Evolutionary conservation across 2,797 vertebrate species (phyloP), one percentile per base, ranked within the genome.

Genomic region (Acestrorhynchus altus): DNA sequence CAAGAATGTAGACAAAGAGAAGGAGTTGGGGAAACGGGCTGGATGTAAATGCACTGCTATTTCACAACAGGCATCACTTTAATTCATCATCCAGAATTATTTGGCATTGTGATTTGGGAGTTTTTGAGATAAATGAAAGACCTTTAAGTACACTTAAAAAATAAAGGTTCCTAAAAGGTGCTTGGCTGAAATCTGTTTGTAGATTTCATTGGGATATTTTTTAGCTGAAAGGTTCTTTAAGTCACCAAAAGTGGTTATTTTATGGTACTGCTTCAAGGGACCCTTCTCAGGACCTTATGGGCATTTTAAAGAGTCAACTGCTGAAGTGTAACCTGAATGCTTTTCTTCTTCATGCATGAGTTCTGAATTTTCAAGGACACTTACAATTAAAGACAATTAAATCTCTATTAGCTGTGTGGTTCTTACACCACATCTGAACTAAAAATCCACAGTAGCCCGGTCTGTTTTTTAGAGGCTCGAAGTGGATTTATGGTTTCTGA

Each of bases 401-500:
- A 69, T 3, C 35, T 18, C 26, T n/a, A 9, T 68, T 28, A 51
- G 44, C 18, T 42, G 18, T 52, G n/a, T 51, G 49, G 18, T 72
- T 51, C 8, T 31, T 59, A 51, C 46, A 28, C 26, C 4, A 22
- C 1, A 5, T 9, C 54, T 63, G 35, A 71, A 60, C 72, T 40
- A 5, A 61, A n/a, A 72, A 76, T 18, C 18, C 44, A 56, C 12
- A 49, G 79, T 79, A 65, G 15, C 11, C 9, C 12, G 22, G 49
- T 81, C 51, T 71, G 56, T 56, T 11, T 6, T 44, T 69, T 28
- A 59, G 51, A 80, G 69, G 66, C 52, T 61, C 67, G 8, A 18
- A 65, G 9, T 69, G 68, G 67, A 39, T 84, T 85, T 82, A 52
- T 28, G 82, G 44, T 78, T 81, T 77, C n/a, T 87, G 68, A 86